Conservation (phyloP, 2,797 vertebrate species). For the Vespertilio murinus region DNA sequence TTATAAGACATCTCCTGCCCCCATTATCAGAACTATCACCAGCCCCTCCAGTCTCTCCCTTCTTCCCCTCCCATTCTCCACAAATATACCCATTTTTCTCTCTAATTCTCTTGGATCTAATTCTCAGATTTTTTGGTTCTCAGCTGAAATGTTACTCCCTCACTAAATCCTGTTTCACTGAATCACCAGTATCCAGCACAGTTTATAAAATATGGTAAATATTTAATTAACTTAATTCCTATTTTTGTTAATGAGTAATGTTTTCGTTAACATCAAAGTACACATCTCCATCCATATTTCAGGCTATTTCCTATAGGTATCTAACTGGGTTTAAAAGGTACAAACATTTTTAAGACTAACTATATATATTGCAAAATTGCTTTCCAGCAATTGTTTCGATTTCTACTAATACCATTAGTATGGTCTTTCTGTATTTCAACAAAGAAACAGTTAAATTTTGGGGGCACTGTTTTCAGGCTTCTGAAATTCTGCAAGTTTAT, state of each 20-base stretch:
- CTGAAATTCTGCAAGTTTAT: constrained; percentile 12
- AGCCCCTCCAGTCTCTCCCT: background rate
- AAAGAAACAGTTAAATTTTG: background rate
- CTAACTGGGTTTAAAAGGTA: background rate
- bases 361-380: background rate
- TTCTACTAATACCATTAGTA: background rate
- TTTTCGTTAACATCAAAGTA: background rate
- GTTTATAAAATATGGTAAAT: background rate
- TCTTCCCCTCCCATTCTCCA: background rate
- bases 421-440: background rate
- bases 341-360: background rate
- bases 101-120: background rate
- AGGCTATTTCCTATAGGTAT: background rate
- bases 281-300: background rate
- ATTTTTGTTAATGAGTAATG: background rate
- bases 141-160: background rate
- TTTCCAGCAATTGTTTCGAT: background rate
- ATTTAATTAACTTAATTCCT: background rate
- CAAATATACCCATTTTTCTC: background rate
- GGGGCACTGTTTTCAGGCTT: background rate
- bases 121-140: background rate
- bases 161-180: background rate
- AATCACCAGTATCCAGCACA: background rate
- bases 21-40: background rate
- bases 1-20: background rate